Evolutionary conservation across 2,113 vertebrate species (phyloP).

Genomic region (Myotis brandtii): DNA sequence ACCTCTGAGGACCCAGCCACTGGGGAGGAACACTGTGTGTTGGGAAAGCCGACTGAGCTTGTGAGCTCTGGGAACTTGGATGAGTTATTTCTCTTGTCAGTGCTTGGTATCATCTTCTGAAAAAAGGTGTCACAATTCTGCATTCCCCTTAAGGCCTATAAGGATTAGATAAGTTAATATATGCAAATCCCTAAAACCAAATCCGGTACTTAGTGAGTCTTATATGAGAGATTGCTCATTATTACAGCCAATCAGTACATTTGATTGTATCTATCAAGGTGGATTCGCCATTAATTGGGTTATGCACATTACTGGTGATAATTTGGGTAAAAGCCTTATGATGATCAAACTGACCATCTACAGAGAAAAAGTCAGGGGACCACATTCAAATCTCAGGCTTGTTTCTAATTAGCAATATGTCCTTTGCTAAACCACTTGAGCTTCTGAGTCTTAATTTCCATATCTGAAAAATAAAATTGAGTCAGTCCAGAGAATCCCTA

Average conservation of each 20-base stretch:
- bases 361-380: background rate
- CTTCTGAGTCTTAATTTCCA: conserved; percentile 51
- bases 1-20: background rate
- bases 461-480: conserved; percentile 49
- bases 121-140: background rate
- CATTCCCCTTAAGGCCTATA: background rate
- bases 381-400: background rate
- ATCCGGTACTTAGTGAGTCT: background rate
- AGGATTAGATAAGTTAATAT: background rate
- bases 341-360: conserved; percentile 35
- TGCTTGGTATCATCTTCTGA: background rate
- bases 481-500: background rate
- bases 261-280: background rate
- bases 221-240: background rate
- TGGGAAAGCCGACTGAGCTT: background rate
- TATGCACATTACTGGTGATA: background rate
- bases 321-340: conserved; percentile 5
- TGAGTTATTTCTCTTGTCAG: background rate
- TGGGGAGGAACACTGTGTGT: rapidly evolving
- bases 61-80: background rate
- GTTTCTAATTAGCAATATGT: conserved; percentile 40
- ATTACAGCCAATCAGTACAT: background rate
- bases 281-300: background rate
- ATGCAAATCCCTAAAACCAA: background rate
- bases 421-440: conserved; percentile 27